Base-by-base conservation (phyloP, 2,888 invertebrate species). In the Sphaeridia pumilis region DNA sequence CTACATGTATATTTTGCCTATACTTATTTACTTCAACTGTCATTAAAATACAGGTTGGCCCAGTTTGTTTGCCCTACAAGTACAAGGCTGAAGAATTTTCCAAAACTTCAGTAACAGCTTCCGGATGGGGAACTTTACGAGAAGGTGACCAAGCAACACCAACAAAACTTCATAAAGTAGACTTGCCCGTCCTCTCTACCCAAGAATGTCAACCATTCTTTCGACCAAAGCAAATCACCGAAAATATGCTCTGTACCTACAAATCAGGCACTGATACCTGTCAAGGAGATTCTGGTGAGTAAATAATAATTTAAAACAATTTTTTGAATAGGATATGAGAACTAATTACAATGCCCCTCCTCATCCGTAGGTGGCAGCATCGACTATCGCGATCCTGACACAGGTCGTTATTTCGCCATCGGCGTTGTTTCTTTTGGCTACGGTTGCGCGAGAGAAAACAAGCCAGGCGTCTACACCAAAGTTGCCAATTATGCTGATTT, bases 311-410 rank as follows among this genome's bases (percentile, higher is more conserved):
- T 7, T 10, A 31, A 31, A 31, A 10, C 31, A 31, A 14, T 31
- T 14, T 31, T 31, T 31, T 31, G 31, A 10, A 10, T 31, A 7
- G 31, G 7, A 14, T 14, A 10, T 7, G 31, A 10, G 31, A 10
- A 10, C 31, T 14, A 31, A 10, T 31, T 31, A 10, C 10, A 31
- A 10, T 31, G 31, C 31, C 31, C 14, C 42, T 60, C 60, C n/a
- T n/a, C n/a, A n/a, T n/a, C n/a, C n/a, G n/a, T n/a, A 24, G 63
- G 63, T 45, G 63, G 63, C n/a, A 53, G 55, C 14, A 58, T 63
- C 35, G 60, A 63, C 48, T 58, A 55, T 28, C 48, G 52, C 35
- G 54, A 59, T 20, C 52, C 38, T 5, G 38, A 25, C 1, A 57
- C 35, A 49, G 58, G 58, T 5, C 41, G 49, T 4, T 58, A 57